These are phyloP conservation scores for Agrotis clavis DNA, from an alignment of 2,888 invertebrate genomes.

Conservation along the genomic window DNA sequence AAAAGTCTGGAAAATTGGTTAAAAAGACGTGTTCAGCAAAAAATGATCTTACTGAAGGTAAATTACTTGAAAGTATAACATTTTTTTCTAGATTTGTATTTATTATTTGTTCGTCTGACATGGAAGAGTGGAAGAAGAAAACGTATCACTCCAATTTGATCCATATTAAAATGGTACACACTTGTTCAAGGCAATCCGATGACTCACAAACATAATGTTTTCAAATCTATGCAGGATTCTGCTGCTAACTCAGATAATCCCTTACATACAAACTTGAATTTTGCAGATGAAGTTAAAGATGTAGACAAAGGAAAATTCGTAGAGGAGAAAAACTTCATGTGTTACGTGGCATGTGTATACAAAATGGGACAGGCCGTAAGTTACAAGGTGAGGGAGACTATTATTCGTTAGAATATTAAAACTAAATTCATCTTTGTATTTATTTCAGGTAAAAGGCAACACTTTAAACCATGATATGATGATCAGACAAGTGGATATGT, in stretches of 20 bases:
- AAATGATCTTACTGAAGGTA: conserved; percentile 76
- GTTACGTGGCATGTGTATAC: conserved; percentile 76
- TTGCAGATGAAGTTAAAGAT: conserved; percentile 72
- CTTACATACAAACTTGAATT: background rate
- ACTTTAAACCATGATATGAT: conserved; percentile 74
- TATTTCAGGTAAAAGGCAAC: conserved; percentile 76
- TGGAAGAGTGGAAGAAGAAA: no score
- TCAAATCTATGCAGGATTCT: background rate
- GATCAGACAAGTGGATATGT: conserved; percentile 78
- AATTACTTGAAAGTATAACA: background rate
- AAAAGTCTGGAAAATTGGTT: conserved; percentile 73
- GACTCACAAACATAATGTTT: background rate
- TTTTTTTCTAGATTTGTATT: background rate
- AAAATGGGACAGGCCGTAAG: conserved; percentile 71
- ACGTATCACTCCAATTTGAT: no score
- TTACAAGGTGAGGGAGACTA: conserved; percentile 6
- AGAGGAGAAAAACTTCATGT: conserved; percentile 75
- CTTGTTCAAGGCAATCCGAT: no score
- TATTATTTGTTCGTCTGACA: no score
- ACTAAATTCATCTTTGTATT: background rate
- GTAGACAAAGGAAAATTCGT: conserved; percentile 76
- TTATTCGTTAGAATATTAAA: background rate
- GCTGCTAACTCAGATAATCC: background rate
- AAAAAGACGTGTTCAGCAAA: conserved; percentile 78
- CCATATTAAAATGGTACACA: no score